A percentile compares a stretch with the other conserved stretches of the same genome.
These are phyloP conservation scores for Chelon labrosus DNA, from an alignment of 2,797 vertebrate genomes.

Conservation along the genomic window DNA sequence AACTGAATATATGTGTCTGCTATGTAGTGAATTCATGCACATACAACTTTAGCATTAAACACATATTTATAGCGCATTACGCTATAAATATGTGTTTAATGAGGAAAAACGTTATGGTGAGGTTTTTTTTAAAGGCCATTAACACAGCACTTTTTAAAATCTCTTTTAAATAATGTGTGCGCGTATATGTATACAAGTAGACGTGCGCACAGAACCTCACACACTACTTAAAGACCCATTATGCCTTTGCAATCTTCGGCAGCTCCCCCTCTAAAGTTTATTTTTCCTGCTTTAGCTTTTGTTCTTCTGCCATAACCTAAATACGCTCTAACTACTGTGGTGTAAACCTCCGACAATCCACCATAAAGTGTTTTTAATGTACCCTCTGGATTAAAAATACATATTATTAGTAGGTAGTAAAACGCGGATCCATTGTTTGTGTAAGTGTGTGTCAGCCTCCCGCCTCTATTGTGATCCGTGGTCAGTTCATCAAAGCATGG, in stretches of 20 bases:
- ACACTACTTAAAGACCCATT: slow-evolving; percentile 14
- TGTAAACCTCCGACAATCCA: slow-evolving; percentile 16
- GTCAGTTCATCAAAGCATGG: slow-evolving; percentile 78
- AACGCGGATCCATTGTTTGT: slow-evolving; percentile 60
- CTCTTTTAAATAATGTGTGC: neutral
- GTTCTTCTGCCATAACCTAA: neutral
- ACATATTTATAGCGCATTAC: neutral
- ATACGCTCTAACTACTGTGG: neutral
- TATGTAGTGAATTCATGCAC: neutral
- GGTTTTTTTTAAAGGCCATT: too few relatives aligned
- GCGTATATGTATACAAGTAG: neutral
- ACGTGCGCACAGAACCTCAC: slow-evolving; percentile 7
- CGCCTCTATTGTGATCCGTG: slow-evolving; percentile 75
- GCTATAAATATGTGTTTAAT: neutral
- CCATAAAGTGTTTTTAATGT: slow-evolving; percentile 15
- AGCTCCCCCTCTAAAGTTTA: neutral
- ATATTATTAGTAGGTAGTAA: slow-evolving; percentile 11
- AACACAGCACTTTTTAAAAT: neutral
- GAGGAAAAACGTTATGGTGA: neutral
- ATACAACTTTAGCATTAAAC: neutral
- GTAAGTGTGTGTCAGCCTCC: slow-evolving; percentile 61
- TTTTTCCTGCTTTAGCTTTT: slow-evolving; percentile 16
- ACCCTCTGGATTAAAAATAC: slow-evolving; percentile 47
- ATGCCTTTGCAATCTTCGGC: neutral
- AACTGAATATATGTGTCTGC: neutral